Base-by-base conservation (phyloP, 2,888 invertebrate genomes). In the Dryobota labecula region DNA sequence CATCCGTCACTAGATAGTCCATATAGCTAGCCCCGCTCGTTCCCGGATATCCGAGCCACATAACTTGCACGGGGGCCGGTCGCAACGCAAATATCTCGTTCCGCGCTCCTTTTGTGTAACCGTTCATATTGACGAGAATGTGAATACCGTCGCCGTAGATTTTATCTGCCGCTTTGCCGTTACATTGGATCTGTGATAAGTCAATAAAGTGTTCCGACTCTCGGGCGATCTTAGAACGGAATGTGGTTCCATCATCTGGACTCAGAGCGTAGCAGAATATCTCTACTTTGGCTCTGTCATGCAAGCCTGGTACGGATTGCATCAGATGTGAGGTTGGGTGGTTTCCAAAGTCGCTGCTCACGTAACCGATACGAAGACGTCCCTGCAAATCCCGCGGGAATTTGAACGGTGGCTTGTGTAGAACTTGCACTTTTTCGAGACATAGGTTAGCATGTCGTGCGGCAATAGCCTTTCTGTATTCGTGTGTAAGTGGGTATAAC, bases 21-120 rank as follows among this genome's bases (percentile, higher is more conserved):
- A 99, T 99, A 92, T 99, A 99, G 84, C 98, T 98, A 4, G 99
- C 99, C 0, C 99, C 99, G 86, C 99, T 99, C 0, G 99, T 99
- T 1, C 99, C 99, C 0, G 99, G 99, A 95, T 99, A 99, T 2
- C 99, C 99, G 49, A 99, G 96, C 99, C 99, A 99, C 99, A 99
- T 99, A 1, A 98, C 99, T 96, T 99, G 99, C 67, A 99, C 97
- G 0, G 99, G 99, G 2, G 99, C 99, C 3, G 99, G 99, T 80
- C 98, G 96, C 66, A 99, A 94, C 0, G 99, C 99, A 92, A 99
- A 99, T 85, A 99, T 99, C 95, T 99, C 99, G 94, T 99, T 99
- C 65, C 99, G 96, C 0, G 99, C 99, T 0, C 99, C 99, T 93
- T 99, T 99, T 0, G 99, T 99, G 91, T 99, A 99, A 0, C 99